These are phyloP conservation scores for Andrena bicolor DNA, from an alignment of 2,888 invertebrate species.

Conservation along the genomic window DNA sequence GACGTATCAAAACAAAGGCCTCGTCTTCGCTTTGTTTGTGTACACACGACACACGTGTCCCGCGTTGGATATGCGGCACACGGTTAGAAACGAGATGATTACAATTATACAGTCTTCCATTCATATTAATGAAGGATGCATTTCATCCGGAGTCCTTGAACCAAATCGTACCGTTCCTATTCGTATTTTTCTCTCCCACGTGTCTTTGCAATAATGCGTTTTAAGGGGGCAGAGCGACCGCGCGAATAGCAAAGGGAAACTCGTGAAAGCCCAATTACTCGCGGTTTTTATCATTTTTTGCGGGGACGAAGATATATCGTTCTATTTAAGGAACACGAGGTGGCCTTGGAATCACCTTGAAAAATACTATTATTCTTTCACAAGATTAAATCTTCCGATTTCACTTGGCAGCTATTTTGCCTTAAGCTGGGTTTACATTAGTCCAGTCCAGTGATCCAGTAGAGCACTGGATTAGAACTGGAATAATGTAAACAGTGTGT, in stretches of 20 bases:
- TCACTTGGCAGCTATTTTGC: background rate
- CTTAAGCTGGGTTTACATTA: too few species aligned
- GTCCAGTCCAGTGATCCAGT: too few species aligned
- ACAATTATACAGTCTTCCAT: conserved; percentile 40
- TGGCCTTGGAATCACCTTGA: background rate
- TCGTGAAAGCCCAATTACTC: too few species aligned
- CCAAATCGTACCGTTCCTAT: conserved; percentile 4
- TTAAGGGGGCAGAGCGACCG: too few species aligned
- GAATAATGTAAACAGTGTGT: too few species aligned
- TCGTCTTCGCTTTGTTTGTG: conserved; percentile 27
- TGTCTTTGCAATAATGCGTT: background rate
- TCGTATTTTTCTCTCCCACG: background rate
- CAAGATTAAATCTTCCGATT: background rate
- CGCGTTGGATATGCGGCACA: background rate
- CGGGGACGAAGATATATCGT: too few species aligned
- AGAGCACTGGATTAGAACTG: too few species aligned
- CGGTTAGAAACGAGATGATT: conserved; percentile 31
- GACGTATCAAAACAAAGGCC: conserved; percentile 34
- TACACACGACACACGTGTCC: conserved; percentile 23
- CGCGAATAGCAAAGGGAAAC: too few species aligned
- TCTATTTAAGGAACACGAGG: too few species aligned
- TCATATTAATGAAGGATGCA: conserved; percentile 48
- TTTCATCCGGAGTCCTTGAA: conserved; percentile 34
- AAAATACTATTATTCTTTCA: background rate
- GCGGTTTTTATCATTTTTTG: too few species aligned